A percentile compares a stretch with the other conserved stretches of the same genome.
These are phyloP conservation scores for Epinephelus malabaricus DNA, from an alignment of 2,797 vertebrate genomes.

Conservation along the genomic window DNA sequence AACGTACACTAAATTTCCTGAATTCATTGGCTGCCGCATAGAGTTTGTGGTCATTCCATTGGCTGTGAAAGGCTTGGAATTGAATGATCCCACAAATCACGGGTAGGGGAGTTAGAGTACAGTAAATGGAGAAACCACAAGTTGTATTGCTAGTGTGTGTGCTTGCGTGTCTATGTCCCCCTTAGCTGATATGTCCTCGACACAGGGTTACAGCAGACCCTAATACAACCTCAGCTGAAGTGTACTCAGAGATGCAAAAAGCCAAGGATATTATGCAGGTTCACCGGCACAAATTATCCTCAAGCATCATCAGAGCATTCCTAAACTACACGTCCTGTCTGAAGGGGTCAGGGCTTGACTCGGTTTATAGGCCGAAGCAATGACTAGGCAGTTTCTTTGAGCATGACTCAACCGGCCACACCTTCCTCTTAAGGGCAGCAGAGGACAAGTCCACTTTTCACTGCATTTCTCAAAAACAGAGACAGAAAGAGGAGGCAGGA, in stretches of 20 bases:
- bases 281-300: conserved; percentile 35
- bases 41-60: conserved; percentile 67
- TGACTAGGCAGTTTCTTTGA: conserved; percentile 42
- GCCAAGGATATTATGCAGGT: conserved; percentile 13
- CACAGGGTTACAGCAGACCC: conserved; percentile 6
- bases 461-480: conserved; percentile 30
- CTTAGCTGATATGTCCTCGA: conserved; percentile 8
- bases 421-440: conserved; percentile 33
- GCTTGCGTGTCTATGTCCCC: conserved; percentile 6
- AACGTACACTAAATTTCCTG: conserved; percentile 60
- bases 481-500: conserved; percentile 37
- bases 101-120: conserved; percentile 16
- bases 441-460: conserved; percentile 44
- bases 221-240: conserved; percentile 29
- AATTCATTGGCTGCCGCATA: conserved; percentile 64
- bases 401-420: conserved; percentile 37
- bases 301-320: conserved; percentile 31
- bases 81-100: conserved; percentile 66
- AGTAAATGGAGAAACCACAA: conserved; percentile 48
- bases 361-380: conserved; percentile 36
- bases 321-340: conserved; percentile 27
- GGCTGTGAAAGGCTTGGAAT: conserved; percentile 56
- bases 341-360: conserved; percentile 36
- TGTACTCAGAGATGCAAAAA: conserved; percentile 32
- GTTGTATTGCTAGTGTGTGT: conserved; percentile 22